Conservation (phyloP, 1,140 invertebrate genomes). For the Drosophila trapezifrons region DNA sequence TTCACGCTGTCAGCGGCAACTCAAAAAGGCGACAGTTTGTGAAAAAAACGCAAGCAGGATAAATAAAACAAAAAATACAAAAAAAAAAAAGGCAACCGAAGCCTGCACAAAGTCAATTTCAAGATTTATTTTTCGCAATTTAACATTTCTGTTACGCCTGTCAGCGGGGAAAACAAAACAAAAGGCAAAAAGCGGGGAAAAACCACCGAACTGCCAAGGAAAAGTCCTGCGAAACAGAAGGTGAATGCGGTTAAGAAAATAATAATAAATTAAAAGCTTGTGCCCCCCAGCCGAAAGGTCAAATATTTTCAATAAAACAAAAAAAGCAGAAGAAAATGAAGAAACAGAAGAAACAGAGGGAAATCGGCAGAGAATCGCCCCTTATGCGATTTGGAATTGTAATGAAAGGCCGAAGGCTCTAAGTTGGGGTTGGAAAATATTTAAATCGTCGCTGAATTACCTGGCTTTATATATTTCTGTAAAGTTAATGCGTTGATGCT, state of each 20-base stretch:
- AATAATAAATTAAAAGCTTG: conserved; percentile 60
- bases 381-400: conserved; percentile 29
- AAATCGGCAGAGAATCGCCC: conserved; percentile 7
- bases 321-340: background rate
- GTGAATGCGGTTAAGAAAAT: conserved; percentile 60
- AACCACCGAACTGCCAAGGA: conserved; percentile 11
- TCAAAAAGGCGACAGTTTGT: conserved; percentile 82
- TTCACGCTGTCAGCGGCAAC: conserved; percentile 79
- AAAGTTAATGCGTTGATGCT: too few species aligned
- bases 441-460: conserved; percentile 9
- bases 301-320: conserved; percentile 59
- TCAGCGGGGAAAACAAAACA: conserved; percentile 31
- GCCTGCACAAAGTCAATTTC: conserved; percentile 72
- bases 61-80: conserved; percentile 38
- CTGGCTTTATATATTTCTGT: background rate
- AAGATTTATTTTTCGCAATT: conserved; percentile 78
- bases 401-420: conserved; percentile 24
- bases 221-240: conserved; percentile 25
- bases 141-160: conserved; percentile 72
- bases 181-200: conserved; percentile 11
- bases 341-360: background rate
- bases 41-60: conserved; percentile 44
- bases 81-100: conserved; percentile 26
- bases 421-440: background rate
- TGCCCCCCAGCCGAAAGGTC: conserved; percentile 42